phyloP scores from a whole-genome alignment of 2,797 vertebrate species.

The Fratercula arctica region DNA sequence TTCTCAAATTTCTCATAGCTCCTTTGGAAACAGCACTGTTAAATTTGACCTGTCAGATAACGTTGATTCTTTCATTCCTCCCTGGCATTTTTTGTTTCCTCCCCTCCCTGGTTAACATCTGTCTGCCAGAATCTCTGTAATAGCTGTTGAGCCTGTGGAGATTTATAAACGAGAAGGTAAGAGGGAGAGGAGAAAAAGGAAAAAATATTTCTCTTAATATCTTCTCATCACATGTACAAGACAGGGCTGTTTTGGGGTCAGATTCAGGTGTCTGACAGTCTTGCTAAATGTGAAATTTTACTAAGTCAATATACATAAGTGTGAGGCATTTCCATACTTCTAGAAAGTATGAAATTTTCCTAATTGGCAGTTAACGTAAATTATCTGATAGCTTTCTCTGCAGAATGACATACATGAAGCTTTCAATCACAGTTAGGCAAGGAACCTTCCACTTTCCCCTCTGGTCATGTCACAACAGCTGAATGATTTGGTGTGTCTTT shows the following conservation, averaged over 20 bases:
- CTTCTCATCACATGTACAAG: neutral
- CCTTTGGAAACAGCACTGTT: neutral
- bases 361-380: neutral
- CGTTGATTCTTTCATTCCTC: neutral
- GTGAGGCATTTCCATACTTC: neutral
- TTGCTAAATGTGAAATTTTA: neutral
- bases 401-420: neutral
- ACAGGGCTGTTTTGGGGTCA: neutral
- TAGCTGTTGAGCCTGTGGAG: neutral
- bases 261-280: neutral
- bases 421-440: neutral
- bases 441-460: neutral
- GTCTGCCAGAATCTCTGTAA: neutral
- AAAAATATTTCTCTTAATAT: neutral
- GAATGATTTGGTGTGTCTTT: neutral
- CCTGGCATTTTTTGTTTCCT: neutral
- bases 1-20: neutral
- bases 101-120: neutral
- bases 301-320: neutral
- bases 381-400: neutral
- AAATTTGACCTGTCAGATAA: neutral
- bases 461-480: neutral
- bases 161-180: neutral
- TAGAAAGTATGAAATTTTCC: neutral
- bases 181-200: neutral